Conservation (phyloP, 2,888 invertebrate genomes). For the Notocelia uddmanniana region DNA sequence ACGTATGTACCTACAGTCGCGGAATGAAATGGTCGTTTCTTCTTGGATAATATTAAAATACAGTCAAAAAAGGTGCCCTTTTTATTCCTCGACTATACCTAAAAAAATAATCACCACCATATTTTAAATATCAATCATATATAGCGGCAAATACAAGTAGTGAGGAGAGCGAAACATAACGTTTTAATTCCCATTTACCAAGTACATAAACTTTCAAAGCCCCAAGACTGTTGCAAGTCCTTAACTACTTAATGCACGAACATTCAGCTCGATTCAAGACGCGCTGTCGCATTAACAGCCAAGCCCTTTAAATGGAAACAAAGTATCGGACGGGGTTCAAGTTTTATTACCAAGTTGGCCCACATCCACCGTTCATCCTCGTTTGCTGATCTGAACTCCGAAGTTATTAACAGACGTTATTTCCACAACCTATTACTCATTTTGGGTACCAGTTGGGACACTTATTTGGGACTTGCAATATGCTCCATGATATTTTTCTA, state of each 20-base stretch:
- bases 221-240: slow-evolving; percentile 3
- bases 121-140: not conserved
- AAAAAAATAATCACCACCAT: no score
- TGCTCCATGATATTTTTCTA: not conserved
- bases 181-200: slow-evolving; percentile 10
- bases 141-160: not conserved
- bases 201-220: slow-evolving; percentile 10
- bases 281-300: slow-evolving; percentile 35
- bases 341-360: slow-evolving; percentile 67
- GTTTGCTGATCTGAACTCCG: slow-evolving; percentile 72
- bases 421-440: slow-evolving; percentile 80
- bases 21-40: no score
- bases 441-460: slow-evolving; percentile 58
- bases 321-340: slow-evolving; percentile 64
- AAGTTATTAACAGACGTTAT: slow-evolving; percentile 79
- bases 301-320: slow-evolving; percentile 64
- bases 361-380: slow-evolving; percentile 60
- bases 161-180: not conserved
- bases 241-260: slow-evolving; percentile 27
- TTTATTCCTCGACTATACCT: no score
- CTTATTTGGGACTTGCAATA: slow-evolving; percentile 10
- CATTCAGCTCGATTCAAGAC: slow-evolving; percentile 32
- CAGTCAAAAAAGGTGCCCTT: no score
- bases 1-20: no score
- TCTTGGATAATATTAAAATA: no score